Base-by-base conservation (phyloP, 1,140 invertebrate genomes). In the Ctenoplectra terminalis region DNA sequence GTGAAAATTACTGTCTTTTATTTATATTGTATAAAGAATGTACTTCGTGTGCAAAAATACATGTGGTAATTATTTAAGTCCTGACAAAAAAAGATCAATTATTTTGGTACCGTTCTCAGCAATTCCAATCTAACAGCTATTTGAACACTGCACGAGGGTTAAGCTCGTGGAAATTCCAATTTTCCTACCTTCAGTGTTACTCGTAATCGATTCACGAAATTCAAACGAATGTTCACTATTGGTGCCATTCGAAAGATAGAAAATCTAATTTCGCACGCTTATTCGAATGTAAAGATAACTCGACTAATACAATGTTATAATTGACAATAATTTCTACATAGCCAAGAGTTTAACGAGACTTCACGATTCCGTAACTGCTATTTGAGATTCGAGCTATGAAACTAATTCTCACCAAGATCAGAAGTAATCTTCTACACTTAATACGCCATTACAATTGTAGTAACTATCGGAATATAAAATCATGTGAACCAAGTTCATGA, bases 361-460 rank as follows among this genome's bases (percentile, higher is more conserved):
- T 76, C 17, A 9, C 4, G 31, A 61, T 56, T 61, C 37, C 43
- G 23, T 54, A 61, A 46, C 40, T 37, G 26, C 67, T n/a, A 75
- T 71, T 43, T 29, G 64, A 82, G 80, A 50, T 63, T 71, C 46
- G 31, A 31, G 26, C 26, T 61, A 46, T 60, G 48, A 72, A 72
- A 79, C 52, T 83, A 79, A 79, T 83, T 50, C 69, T 46, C n/a
- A 0, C 34, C 7, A 78, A 58, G 67, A 82, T 78, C 50, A 26
- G 26, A 60, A 9, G 48, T 72, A 72, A 82, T 61, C 48, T 77
- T 15, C n/a, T 43, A 23, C n/a, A 26, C 26, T 77, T 46, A 76
- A 82, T 46, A 43, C 26, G 23, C 66, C 7, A 69, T 66, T 66
- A 50, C 37, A 29, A 75, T 81, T 43, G 64, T 69, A 82, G 52